Base-by-base conservation (phyloP, 2,797 vertebrate genomes). In the Melanotaenia parkinsoni region DNA sequence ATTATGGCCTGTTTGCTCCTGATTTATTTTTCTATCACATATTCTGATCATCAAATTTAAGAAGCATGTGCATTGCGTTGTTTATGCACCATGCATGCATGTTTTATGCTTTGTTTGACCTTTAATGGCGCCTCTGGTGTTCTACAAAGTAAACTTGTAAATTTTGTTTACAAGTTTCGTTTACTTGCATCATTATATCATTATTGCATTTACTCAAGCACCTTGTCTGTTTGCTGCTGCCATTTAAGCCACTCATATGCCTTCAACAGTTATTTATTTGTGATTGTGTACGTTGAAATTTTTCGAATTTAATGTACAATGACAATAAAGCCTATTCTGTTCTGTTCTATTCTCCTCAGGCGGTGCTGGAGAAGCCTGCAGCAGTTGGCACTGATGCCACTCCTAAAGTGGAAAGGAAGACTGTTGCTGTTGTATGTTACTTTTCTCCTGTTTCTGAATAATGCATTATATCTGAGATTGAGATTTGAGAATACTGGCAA, bases 291-390 rank as follows among this genome's bases (percentile, higher is more conserved):
- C 28, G 3, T 28, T 28, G 28, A 28, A 28, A 28, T 28, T 28
- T 28, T 28, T 28, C 3, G 28, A 63, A 8, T 40, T 72, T 26
- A 14, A 12, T 32, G 28, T 28, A 28, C 28, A 28, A 28, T 28
- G 28, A 28, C 28, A 28, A 28, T 28, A 28, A 28, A 28, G 28
- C 28, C 28, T 28, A 3, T 28, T 28, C 28, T 28, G 28, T 28
- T 28, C 28, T 28, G 28, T 28, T 28, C 28, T 28, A 28, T 45
- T 70, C 5, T 75, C 37, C 16, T 10, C n/a, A 95, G 93, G 93
- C 88, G 0, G 93, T 94, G 63, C 54, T 94, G 80, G 93, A 95
- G 47, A 94, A 95, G 71, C 74, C 91, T 1, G 88, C 80, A 6
- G 85, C 86, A 0, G 81, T 90, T 0, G 70, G 80, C 22, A 73